Evolutionary conservation across 2,888 invertebrate genomes (phyloP).

Genomic region (Bimastos eiseni): DNA sequence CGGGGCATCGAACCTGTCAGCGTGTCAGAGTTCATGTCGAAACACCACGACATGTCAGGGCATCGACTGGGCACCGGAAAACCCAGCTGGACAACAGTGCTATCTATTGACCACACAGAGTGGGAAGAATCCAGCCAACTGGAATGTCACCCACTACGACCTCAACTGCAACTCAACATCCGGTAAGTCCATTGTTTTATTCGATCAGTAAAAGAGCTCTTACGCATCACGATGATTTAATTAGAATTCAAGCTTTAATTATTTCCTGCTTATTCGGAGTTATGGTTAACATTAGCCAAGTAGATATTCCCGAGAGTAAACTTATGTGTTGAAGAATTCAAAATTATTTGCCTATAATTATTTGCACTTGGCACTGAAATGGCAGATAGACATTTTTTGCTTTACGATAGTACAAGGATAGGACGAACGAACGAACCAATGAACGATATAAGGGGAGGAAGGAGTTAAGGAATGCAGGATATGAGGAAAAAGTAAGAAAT

Average conservation of each 20-base stretch:
- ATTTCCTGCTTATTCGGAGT: background rate
- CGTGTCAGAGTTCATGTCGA: background rate
- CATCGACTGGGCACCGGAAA: background rate
- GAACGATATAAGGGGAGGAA: no score
- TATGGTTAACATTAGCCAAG: background rate
- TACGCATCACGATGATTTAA: background rate
- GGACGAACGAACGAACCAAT: no score
- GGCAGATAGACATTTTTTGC: no score
- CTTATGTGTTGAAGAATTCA: no score
- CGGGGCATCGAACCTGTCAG: background rate
- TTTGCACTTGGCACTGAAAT: no score
- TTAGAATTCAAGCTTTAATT: background rate
- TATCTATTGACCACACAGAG: background rate
- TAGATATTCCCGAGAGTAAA: no score
- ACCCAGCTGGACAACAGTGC: background rate
- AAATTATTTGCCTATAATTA: no score
- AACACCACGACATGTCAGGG: background rate
- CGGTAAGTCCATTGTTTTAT: background rate
- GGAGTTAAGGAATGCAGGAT: no score
- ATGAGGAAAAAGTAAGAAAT: no score
- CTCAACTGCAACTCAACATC: background rate
- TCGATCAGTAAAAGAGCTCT: background rate
- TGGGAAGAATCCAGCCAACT: background rate
- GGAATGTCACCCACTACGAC: conserved; percentile 15
- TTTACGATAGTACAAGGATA: no score